phyloP scores from a whole-genome alignment of 2,888 invertebrate species.

The Plebejus melissa region DNA sequence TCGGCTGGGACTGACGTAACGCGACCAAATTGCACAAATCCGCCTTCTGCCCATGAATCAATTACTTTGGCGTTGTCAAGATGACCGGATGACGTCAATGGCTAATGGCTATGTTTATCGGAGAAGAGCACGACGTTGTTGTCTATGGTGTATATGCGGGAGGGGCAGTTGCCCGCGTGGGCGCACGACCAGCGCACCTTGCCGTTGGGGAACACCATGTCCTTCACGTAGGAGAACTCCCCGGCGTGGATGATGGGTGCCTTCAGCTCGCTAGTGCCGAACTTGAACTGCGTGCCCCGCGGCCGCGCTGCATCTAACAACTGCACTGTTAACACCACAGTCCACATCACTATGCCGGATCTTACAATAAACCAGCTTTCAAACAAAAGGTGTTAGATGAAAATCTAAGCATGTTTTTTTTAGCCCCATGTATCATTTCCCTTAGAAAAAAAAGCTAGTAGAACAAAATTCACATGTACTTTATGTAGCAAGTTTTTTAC shows the following conservation, averaged over 20 bases:
- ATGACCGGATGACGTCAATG: slow-evolving; percentile 39
- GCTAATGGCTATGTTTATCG: slow-evolving; percentile 53
- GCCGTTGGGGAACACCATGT: slow-evolving; percentile 50
- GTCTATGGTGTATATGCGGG: slow-evolving; percentile 55
- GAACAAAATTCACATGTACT: no score
- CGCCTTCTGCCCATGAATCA: not conserved
- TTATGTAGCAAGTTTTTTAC: not conserved
- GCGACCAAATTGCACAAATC: not conserved
- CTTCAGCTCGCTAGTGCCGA: slow-evolving; percentile 46
- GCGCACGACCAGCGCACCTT: slow-evolving; percentile 54
- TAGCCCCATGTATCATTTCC: no score
- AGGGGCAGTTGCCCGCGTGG: slow-evolving; percentile 48
- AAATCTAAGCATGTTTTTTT: not conserved
- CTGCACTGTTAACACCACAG: not conserved
- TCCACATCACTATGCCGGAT: not conserved
- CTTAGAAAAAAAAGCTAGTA: no score
- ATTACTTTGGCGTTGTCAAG: not conserved
- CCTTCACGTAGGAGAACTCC: slow-evolving; percentile 51
- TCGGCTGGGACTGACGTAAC: not conserved
- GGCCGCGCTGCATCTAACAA: slow-evolving; percentile 9
- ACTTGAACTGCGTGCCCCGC: slow-evolving; percentile 46
- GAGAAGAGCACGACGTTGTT: slow-evolving; percentile 53
- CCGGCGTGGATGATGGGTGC: slow-evolving; percentile 52
- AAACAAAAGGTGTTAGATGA: not conserved
- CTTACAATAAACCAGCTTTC: not conserved